Base-by-base conservation (phyloP, 2,797 vertebrate genomes). In the Tenualosa thibaudeaui region DNA sequence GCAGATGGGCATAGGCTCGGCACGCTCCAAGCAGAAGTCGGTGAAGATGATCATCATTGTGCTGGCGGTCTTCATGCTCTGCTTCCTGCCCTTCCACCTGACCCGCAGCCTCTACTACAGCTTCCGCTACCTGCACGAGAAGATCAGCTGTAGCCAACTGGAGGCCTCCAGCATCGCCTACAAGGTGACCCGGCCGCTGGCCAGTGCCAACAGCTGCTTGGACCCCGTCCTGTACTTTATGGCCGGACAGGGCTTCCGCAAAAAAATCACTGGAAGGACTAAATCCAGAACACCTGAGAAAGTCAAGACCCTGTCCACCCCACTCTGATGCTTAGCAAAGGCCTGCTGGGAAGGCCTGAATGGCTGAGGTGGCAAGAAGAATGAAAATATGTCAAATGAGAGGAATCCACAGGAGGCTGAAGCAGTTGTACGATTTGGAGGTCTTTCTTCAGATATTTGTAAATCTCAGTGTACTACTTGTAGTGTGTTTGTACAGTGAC, bases 161-260 rank as follows among this genome's bases (percentile, higher is more conserved):
- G 94, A 97, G 0, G 93, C 95, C 1, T 95, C 96, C 90, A 99
- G 96, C 71, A 71, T 97, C 82, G 97, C 96, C 26, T 99, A 99
- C 89, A 99, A 99, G 90, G 92, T 98, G 89, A 99, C 96, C 2
- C 93, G 97, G 50, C 98, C 97, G 0, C 89, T 99, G 0, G 98
- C 97, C 84, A 97, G 98, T 2, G 96, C 95, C 88, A 99, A 99
- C 94, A 99, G 98, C 90, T 99, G 97, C 86, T 81, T 99, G 24
- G 98, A 99, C 89, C 98, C 98, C 0, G 96, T 99, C 82, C 93
- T 99, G 68, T 99, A 98, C 91, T 98, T 99, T 92, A 88, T 99
- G 87, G 96, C 96, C 0, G 98, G 98, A 13, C 97, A 97, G 56
- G 95, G 91, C 82, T 94, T 12, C 90, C 96, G 93, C 89, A 94